phyloP scores from a whole-genome alignment of 2,888 invertebrate genomes.

The Monopis laevigella region DNA sequence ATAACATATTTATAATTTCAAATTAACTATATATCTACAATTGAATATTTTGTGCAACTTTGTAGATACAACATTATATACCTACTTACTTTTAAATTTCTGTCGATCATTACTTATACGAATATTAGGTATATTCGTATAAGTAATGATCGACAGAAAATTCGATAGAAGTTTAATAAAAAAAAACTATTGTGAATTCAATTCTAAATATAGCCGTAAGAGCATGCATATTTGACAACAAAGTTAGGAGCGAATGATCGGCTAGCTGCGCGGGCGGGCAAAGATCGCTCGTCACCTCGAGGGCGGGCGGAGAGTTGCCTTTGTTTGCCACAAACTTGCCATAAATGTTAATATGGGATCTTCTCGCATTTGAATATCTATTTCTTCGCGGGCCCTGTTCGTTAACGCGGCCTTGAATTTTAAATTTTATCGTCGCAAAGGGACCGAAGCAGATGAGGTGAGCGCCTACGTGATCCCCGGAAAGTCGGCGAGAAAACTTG shows the following conservation, averaged over 20 bases:
- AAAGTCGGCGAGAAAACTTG: conserved; percentile 51
- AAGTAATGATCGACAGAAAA: too few species aligned
- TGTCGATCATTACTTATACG: too few species aligned
- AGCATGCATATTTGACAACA: conserved; percentile 5
- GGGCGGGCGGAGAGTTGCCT: conserved; percentile 40
- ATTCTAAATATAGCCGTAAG: neutral
- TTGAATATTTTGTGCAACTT: too few species aligned
- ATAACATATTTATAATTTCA: too few species aligned
- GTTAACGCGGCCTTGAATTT: conserved; percentile 68
- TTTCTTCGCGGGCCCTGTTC: conserved; percentile 66
- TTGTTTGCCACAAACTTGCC: conserved; percentile 67
- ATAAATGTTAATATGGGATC: conserved; percentile 69
- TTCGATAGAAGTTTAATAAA: too few species aligned
- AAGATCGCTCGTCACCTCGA: conserved; percentile 13
- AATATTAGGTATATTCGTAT: too few species aligned
- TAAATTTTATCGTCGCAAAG: conserved; percentile 63
- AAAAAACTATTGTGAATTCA: too few species aligned
- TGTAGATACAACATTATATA: too few species aligned
- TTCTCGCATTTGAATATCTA: conserved; percentile 67
- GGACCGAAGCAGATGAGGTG: conserved; percentile 61
- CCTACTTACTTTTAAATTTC: too few species aligned
- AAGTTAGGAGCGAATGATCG: conserved; percentile 2
- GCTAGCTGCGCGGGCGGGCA: neutral
- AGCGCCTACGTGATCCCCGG: conserved; percentile 61
- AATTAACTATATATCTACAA: too few species aligned